These are phyloP conservation scores for Chionis minor DNA, from an alignment of 2,113 vertebrate genomes.

Conservation along the genomic window DNA sequence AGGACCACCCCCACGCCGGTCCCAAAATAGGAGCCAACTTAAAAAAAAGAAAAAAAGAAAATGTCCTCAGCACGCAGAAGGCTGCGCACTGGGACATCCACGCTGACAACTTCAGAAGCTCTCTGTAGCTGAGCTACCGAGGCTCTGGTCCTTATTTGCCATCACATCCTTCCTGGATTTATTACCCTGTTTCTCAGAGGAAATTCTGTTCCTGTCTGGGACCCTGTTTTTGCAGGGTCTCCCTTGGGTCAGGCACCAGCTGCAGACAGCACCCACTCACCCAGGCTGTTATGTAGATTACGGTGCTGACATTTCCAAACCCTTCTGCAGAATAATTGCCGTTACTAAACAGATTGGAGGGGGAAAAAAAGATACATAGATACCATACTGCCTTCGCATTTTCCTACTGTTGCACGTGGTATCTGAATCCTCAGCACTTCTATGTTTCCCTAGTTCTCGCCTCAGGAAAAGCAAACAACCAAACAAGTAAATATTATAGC, in stretches of 20 bases:
- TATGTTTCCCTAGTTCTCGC: background rate
- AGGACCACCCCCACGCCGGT: background rate
- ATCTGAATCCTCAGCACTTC: background rate
- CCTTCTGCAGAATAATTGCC: background rate
- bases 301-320: background rate
- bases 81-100: rapidly evolving
- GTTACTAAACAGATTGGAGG: background rate
- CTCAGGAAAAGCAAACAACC: background rate
- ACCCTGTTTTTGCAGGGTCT: background rate
- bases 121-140: background rate
- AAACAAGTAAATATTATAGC: background rate
- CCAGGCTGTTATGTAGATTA: background rate
- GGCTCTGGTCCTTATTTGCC: background rate
- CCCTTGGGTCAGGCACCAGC: background rate
- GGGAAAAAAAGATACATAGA: too few relatives aligned
- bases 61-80: background rate
- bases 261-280: background rate
- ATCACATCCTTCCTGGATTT: background rate
- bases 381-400: rapidly evolving
- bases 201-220: background rate
- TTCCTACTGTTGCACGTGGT: rapidly evolving
- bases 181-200: background rate
- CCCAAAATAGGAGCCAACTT: background rate
- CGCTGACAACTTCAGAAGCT: background rate
- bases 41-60: background rate